Evolutionary conservation across 2,797 vertebrate genomes (phyloP).

Genomic region (Galago senegalensis): DNA sequence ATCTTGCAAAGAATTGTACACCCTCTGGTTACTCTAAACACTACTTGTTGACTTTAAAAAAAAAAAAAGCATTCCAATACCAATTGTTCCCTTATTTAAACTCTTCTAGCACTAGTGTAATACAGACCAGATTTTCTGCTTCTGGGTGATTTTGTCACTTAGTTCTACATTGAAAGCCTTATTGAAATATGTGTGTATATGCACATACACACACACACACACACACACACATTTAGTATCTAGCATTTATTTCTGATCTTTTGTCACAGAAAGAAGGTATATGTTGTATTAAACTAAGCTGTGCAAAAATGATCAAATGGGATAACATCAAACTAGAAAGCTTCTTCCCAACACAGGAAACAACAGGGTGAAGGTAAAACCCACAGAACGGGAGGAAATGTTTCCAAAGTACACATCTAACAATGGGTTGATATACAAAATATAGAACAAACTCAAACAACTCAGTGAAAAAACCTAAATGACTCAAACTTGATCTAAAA

Average conservation of each 20-base stretch:
- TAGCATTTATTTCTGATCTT: conserved; percentile 2
- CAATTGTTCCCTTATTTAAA: conserved; percentile 60
- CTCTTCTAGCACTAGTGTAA: conserved; percentile 21
- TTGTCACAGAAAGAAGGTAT: conserved; percentile 24
- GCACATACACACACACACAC: background rate
- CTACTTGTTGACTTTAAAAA: conserved; percentile 25
- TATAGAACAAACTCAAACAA: background rate
- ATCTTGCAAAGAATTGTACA: conserved; percentile 41
- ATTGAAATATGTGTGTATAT: conserved; percentile 9
- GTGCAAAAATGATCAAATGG: background rate
- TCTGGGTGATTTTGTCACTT: conserved; percentile 61
- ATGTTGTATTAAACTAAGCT: conserved; percentile 4
- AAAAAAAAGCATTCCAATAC: conserved; percentile 46
- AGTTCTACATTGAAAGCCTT: conserved; percentile 2
- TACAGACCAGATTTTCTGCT: conserved; percentile 64
- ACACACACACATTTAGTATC: background rate
- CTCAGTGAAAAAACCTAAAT: background rate
- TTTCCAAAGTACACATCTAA: background rate
- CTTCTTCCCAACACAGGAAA: background rate
- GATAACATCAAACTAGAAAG: background rate
- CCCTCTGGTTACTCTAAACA: conserved; percentile 48
- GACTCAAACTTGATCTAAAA: background rate
- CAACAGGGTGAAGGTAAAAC: background rate
- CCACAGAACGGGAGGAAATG: background rate
- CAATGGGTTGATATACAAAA: background rate